These are phyloP conservation scores for Meliscaeva auricollis DNA, from an alignment of 2,888 invertebrate species.

Conservation along the genomic window DNA sequence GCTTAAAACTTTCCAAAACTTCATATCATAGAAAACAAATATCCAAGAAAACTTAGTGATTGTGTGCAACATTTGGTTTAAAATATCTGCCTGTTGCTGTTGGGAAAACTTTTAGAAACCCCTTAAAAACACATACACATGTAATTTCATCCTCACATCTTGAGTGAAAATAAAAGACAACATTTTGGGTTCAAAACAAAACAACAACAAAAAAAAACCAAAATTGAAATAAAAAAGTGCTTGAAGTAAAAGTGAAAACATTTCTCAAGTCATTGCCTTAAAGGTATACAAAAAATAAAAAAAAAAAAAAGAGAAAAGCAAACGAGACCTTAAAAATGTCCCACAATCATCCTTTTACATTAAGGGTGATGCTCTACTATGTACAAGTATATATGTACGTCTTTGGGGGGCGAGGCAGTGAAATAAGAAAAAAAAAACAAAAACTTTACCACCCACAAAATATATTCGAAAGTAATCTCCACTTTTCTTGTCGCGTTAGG, in stretches of 20 bases:
- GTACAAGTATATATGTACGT: background rate
- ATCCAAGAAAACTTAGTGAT: background rate
- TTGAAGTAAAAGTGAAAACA: conserved; percentile 65
- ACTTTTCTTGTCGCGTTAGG: conserved; percentile 45
- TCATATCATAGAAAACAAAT: background rate
- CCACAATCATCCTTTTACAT: background rate
- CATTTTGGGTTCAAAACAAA: background rate
- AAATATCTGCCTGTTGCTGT: conserved; percentile 51
- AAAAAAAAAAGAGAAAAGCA: conserved; percentile 10
- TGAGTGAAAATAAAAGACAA: conserved; percentile 34
- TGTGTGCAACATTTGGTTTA: background rate
- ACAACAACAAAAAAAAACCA: background rate
- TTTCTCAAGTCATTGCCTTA: conserved; percentile 69
- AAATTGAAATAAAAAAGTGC: conserved; percentile 31
- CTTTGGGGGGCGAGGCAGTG: background rate
- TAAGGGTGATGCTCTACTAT: background rate
- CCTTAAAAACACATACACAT: too few relatives aligned
- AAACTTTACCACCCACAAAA: conserved; percentile 28
- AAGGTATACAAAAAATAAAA: background rate
- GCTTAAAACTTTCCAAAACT: conserved; percentile 8
- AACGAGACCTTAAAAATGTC: conserved; percentile 36
- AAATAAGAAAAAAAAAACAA: background rate
- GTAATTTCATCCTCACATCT: background rate
- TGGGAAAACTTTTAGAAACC: too few relatives aligned
- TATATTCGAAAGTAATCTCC: conserved; percentile 57